phyloP scores from a whole-genome alignment of 1,140 invertebrate genomes.

The Ooceraea biroi region DNA sequence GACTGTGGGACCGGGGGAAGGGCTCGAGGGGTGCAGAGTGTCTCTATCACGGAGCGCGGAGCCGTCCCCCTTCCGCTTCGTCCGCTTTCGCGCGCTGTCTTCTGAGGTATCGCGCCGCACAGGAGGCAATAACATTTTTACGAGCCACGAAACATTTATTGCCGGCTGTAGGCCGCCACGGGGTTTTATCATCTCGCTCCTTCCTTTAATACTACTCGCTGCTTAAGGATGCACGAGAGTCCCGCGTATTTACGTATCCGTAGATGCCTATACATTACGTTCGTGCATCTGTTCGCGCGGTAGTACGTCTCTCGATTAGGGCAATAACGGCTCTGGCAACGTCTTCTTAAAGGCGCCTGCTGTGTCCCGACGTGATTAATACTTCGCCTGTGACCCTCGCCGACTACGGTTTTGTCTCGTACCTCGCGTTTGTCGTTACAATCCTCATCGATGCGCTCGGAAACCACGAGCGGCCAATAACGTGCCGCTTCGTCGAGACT shows the following conservation, averaged over 20 bases:
- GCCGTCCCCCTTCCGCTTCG: slow-evolving; percentile 51
- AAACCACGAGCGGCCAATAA: neutral
- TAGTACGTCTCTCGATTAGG: slow-evolving; percentile 56
- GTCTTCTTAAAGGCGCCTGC: slow-evolving; percentile 18
- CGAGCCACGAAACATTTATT: slow-evolving; percentile 86
- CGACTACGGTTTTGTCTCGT: slow-evolving; percentile 10
- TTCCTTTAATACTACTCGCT: slow-evolving; percentile 68
- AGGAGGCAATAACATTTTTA: slow-evolving; percentile 84
- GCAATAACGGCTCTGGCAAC: slow-evolving; percentile 36
- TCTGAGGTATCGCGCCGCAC: slow-evolving; percentile 71
- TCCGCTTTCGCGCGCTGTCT: slow-evolving; percentile 68
- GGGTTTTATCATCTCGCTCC: slow-evolving; percentile 77
- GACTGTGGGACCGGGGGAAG: no score
- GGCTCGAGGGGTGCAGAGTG: no score
- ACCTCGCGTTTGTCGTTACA: slow-evolving; percentile 6
- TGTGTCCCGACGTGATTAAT: slow-evolving; percentile 37
- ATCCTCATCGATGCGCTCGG: neutral
- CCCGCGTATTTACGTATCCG: slow-evolving; percentile 12
- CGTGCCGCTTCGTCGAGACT: neutral
- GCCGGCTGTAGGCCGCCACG: slow-evolving; percentile 75
- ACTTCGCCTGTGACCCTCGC: neutral
- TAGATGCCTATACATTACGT: slow-evolving; percentile 36
- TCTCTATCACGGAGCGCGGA: slow-evolving; percentile 41
- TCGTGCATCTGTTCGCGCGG: no score
- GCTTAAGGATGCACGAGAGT: slow-evolving; percentile 77